phyloP scores from a whole-genome alignment of 2,797 vertebrate genomes.

The Pristis pectinata region DNA sequence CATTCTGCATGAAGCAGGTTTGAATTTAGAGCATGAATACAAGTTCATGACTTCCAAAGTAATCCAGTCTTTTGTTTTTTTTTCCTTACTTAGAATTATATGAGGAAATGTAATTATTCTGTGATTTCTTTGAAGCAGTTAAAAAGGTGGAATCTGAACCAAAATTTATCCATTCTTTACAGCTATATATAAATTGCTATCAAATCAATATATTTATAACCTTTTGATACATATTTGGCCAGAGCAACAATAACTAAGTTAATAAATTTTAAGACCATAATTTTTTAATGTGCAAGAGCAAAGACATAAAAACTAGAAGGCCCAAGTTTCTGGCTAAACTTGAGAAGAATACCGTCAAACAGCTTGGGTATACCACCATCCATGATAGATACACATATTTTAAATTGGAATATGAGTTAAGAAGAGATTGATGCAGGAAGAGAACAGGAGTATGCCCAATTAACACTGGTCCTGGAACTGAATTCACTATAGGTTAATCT shows the following conservation, averaged over 20 bases:
- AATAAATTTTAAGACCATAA: background rate
- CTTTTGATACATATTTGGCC: background rate
- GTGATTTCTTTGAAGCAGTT: background rate
- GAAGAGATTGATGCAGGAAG: background rate
- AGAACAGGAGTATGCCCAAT: background rate
- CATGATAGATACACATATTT: background rate
- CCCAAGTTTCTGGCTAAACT: background rate
- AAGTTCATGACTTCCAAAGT: background rate
- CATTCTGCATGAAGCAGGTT: conserved; percentile 2
- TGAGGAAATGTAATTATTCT: background rate
- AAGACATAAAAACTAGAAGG: background rate
- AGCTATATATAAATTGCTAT: background rate
- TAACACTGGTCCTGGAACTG: background rate
- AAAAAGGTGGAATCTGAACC: background rate
- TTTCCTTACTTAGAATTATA: background rate
- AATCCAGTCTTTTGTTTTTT: background rate
- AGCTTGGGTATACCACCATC: background rate
- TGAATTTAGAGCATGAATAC: background rate
- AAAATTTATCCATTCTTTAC: background rate
- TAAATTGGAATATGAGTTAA: background rate
- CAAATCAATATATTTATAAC: background rate
- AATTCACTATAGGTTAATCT: background rate
- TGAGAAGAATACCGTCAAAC: background rate
- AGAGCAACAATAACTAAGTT: background rate
- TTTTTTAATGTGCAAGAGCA: background rate